phyloP scores from a whole-genome alignment of 2,888 invertebrate species.

The Meiosimyza decipiens region DNA sequence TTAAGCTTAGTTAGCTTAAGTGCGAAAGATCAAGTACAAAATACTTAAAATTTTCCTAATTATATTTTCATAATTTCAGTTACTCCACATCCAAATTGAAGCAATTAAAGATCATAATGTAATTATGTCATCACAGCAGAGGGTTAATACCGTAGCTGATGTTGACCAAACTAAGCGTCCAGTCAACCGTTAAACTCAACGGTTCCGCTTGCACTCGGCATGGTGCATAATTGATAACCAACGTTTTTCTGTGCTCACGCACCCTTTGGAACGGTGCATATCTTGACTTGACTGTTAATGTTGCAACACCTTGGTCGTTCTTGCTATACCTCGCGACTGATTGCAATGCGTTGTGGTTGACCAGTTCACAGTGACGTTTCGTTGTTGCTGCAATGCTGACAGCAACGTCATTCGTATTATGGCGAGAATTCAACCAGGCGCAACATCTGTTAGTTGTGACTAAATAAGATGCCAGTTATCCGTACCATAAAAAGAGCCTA shows the following conservation, averaged over 20 bases:
- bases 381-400: neutral
- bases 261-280: too few species aligned
- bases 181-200: neutral
- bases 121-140: neutral
- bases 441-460: constrained; percentile 6
- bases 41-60: too few species aligned
- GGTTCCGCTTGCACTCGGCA: neutral
- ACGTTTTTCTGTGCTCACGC: neutral
- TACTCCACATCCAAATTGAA: too few species aligned
- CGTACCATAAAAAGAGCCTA: constrained; percentile 14
- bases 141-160: neutral
- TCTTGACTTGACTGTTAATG: neutral
- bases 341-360: constrained; percentile 23
- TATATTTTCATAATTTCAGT: too few species aligned
- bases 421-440: neutral
- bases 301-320: neutral
- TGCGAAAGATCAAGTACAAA: too few species aligned
- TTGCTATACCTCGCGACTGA: neutral
- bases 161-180: neutral
- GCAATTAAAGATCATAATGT: neutral
- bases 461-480: neutral
- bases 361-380: constrained; percentile 10
- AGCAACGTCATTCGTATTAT: neutral
- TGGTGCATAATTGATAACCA: neutral
- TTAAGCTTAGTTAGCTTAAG: too few species aligned